Base-by-base conservation (phyloP, 2,888 invertebrate genomes). In the Andrena praecox region DNA sequence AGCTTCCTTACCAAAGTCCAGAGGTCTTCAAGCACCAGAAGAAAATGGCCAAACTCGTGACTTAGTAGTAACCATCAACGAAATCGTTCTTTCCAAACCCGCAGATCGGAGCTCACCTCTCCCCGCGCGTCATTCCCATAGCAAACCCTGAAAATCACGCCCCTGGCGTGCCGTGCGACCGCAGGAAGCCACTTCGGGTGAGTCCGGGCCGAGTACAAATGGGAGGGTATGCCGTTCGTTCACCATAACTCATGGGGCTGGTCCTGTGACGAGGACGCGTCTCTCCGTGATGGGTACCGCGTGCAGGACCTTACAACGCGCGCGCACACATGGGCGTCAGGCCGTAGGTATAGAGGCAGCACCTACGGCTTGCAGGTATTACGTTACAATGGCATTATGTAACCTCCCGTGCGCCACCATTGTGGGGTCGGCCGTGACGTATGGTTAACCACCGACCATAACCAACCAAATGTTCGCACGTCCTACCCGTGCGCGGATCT, bases 391-490 rank as follows among this genome's bases (percentile, higher is more conserved):
- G 82, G 83, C 80, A 91, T 91, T 91, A 91, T 91, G 85, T 85
- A 87, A 90, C 89, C 42, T 87, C 88, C 89, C 86, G 85, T 87
- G 78, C 83, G 84, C 71, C 77, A 75, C 87, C 87, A 91, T 90
- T 90, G 89, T 89, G 56, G 77, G 83, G 64, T 72, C 71, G 75
- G 67, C 70, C 82, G 87, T 90, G 91, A 91, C 90, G 91, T 91
- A 90, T 89, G 91, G 91, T 89, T 91, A 91, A 90, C 91, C 91
- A 91, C 85, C 89, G 83, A 89, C 88, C 88, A 89, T 89, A 90
- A 89, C 91, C 90, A 91, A 86, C 91, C 89, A 89, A 91, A 91
- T 90, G 91, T 90, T 91, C 91, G 89, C 89, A 89, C 82, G 78
- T 85, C 52, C 72, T 64, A 77, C 80, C 68, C 66, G 74, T 73